phyloP scores from a whole-genome alignment of 2,888 invertebrate species.

The Anthophora plumipes region DNA sequence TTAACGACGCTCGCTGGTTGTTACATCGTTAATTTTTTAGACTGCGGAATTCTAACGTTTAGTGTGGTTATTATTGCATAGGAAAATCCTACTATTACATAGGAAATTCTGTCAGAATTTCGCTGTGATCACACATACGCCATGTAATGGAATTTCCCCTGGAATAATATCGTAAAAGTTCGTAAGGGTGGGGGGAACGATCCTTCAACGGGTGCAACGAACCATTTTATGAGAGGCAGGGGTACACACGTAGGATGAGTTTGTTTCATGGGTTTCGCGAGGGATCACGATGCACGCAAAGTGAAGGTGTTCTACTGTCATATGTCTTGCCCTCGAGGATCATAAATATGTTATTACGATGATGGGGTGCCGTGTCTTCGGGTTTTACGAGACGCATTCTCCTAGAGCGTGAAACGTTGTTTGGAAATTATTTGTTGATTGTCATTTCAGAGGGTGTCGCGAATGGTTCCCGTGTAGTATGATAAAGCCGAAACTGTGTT shows the following conservation, averaged over 20 bases:
- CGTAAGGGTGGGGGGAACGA: neutral
- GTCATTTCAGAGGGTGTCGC: neutral
- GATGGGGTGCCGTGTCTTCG: neutral
- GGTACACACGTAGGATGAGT: neutral
- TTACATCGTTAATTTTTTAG: too few species aligned
- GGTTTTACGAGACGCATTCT: neutral
- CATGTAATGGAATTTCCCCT: conserved; percentile 46
- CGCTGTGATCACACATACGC: neutral
- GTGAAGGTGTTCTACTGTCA: neutral
- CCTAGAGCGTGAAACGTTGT: neutral
- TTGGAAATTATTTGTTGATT: neutral
- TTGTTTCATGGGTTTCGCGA: conserved; percentile 5
- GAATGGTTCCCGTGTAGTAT: too few species aligned
- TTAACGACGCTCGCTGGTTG: too few species aligned
- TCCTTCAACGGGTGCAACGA: conserved; percentile 31
- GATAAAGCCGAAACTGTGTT: too few species aligned
- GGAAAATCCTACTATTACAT: neutral
- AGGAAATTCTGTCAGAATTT: conserved; percentile 33
- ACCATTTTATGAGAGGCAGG: conserved; percentile 24
- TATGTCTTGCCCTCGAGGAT: neutral
- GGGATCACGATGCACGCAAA: neutral
- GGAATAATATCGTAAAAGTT: conserved; percentile 58
- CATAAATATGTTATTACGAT: conserved; percentile 36
- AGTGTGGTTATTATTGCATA: too few species aligned
- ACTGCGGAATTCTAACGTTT: too few species aligned